Base-by-base conservation (phyloP, 2,797 vertebrate genomes). In the Channa striata region DNA sequence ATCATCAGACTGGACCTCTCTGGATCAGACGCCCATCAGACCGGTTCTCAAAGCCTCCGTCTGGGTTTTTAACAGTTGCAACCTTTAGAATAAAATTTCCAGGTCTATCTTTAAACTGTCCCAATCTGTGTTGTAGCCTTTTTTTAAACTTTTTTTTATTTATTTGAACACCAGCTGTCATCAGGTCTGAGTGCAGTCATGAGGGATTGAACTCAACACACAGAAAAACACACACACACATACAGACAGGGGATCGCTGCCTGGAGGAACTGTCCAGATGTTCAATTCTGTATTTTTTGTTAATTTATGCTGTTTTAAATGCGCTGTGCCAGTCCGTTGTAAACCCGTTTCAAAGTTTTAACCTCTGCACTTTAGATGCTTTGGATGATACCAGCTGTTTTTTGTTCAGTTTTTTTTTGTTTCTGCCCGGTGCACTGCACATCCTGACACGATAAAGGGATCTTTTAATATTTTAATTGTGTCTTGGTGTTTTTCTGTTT, bases 371-470 rank as follows among this genome's bases (percentile, higher is more conserved):
- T 87, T 83, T 51, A 84, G 74, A 74, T 78, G 81, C 78, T 86
- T 74, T 68, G 82, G 83, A 82, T 53, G 68, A 0, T 44, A 63
- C 63, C 66, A 56, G 68, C 78, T 82, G 25, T 4, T 30, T 30
- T 30, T 0, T 30, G 6, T 68, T 42, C 42, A 44, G 76, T 84
- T 83, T 84, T 36, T 46, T 65, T 84, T 83, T 84, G 33, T 46
- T 65, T 82, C 53, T 72, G 64, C 48, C 76, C 60, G 68, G 77
- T 74, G 69, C 56, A 39, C 62, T 36, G 57, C 34, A 56, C 77
- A 70, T 64, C 66, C 59, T 74, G 73, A 74, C 57, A 20, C 2
- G 33, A 80, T 77, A 90, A 90, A 91, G 84, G 87, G 89, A 87
- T 80, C 71, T 53, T 65, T 85, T 77, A 56, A 66, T 77, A 73